A percentile compares a stretch with the other conserved stretches of the same genome.
phyloP scores from a whole-genome alignment of 1,140 invertebrate genomes.

The Pseudomyrmex cubaensis region DNA sequence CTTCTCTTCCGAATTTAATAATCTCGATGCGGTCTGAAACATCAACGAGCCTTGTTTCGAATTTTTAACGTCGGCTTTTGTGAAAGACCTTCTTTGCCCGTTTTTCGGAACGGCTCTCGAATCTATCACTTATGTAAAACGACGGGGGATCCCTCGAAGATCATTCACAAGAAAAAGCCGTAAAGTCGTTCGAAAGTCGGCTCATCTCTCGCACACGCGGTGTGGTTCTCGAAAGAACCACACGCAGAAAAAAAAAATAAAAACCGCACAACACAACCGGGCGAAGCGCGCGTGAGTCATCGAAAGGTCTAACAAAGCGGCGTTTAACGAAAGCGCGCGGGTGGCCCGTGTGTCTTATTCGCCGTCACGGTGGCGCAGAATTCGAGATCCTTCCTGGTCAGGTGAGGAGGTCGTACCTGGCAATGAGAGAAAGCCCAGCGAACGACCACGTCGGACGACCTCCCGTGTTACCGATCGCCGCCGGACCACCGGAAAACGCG shows the following conservation, averaged over 20 bases:
- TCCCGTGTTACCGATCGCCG: neutral
- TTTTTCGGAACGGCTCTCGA: neutral
- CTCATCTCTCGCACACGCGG: conserved; percentile 4
- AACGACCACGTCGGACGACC: neutral
- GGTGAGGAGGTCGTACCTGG: conserved; percentile 22
- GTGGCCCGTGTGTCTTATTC: conserved; percentile 32
- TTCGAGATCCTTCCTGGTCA: conserved; percentile 12
- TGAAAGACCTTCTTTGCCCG: neutral
- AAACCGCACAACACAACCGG: conserved; percentile 45
- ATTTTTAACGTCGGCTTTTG: neutral
- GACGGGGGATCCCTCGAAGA: conserved; percentile 22
- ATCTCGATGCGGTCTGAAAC: neutral
- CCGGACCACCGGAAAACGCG: neutral
- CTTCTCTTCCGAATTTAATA: too few relatives aligned
- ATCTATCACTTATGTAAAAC: conserved; percentile 9
- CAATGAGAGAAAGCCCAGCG: conserved; percentile 22
- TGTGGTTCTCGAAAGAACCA: neutral
- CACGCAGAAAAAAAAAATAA: conserved; percentile 62
- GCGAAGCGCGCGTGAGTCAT: conserved; percentile 62
- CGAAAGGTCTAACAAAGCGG: conserved; percentile 63
- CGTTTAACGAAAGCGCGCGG: conserved; percentile 62
- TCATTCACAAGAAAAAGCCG: conserved; percentile 29
- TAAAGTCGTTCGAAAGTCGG: conserved; percentile 46
- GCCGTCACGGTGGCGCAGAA: conserved; percentile 6
- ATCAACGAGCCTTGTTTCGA: neutral